Base-by-base conservation (phyloP, 1,140 invertebrate species). In the Lordiphosa mommai region DNA sequence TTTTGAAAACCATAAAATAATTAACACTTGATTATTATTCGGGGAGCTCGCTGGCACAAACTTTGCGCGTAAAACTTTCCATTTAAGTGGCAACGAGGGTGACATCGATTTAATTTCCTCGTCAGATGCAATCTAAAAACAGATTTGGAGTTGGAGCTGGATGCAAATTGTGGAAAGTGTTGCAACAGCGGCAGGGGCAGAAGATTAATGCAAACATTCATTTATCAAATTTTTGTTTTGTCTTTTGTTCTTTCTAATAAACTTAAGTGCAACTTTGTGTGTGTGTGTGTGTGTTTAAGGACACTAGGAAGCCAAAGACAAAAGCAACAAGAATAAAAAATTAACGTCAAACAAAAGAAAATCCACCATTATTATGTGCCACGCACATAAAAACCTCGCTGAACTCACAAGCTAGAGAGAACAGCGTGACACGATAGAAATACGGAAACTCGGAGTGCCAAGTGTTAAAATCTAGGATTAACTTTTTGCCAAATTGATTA, bases 1-100 rank as follows among this genome's bases (percentile, higher is more conserved):
- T 86, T 82, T 80, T 79, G 69, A 68, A 82, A 82, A 80, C 77
- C 86, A 84, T 88, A 80, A 88, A 88, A 88, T 86, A 88, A 88
- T 88, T 88, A 88, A 72, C 86, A 85, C 70, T 86, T 84, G 67
- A 88, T 88, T 88, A 85, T 84, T 84, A 80, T 72, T 61, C 61
- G 41, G 86, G 86, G 86, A 86, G 38, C 68, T 53, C 47, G 61
- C 55, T 52, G 49, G 55, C 56, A 58, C 12, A 61, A 74, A 70
- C 43, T 72, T 72, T 51, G 29, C 41, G 7, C 38, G 51, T 32
- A 6, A 33, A 50, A 48, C 65, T 61, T 58, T 38, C 49, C 40
- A 27, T 43, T 40, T 63, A 71, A 82, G 76, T 67, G 63, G 41
- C 77, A 56, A 72, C 76, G 20, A 34, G 76, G 76, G 76, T 72